Conservation (phyloP, 2,888 invertebrate genomes). For the Homarus gammarus region DNA sequence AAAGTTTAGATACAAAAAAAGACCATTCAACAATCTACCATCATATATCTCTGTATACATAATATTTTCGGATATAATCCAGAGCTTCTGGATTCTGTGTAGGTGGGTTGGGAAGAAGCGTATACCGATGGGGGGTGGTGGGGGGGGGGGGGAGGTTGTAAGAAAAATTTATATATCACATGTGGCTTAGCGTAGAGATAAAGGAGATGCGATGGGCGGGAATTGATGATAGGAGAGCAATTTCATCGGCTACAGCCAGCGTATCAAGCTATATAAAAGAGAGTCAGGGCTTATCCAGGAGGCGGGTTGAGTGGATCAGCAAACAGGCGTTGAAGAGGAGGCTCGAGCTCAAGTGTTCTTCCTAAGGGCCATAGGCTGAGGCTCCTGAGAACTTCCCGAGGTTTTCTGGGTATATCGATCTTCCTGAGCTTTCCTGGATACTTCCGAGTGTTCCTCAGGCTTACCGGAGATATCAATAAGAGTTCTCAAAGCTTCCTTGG, state of each 20-base stretch:
- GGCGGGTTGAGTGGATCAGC: background rate
- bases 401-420: too few species aligned
- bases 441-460: too few species aligned
- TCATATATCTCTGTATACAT: background rate
- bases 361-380: too few species aligned
- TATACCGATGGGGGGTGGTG: background rate
- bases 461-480: too few species aligned
- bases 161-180: slow-evolving; percentile 42
- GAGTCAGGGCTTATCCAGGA: background rate
- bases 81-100: background rate
- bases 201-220: slow-evolving; percentile 35
- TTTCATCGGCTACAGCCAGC: slow-evolving; percentile 10
- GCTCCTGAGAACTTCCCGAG: too few species aligned
- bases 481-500: too few species aligned
- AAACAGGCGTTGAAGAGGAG: background rate
- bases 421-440: too few species aligned
- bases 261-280: slow-evolving; percentile 28
- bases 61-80: background rate
- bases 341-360: too few species aligned
- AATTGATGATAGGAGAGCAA: slow-evolving; percentile 38
- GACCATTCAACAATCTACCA: too few species aligned
- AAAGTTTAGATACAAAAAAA: too few species aligned
- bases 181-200: slow-evolving; percentile 40
- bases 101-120: background rate
- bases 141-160: background rate